Percentiles rank a stretch among this genome's conserved stretches.
phyloP scores from a whole-genome alignment of 2,113 vertebrate species.

The Prolemur simus region DNA sequence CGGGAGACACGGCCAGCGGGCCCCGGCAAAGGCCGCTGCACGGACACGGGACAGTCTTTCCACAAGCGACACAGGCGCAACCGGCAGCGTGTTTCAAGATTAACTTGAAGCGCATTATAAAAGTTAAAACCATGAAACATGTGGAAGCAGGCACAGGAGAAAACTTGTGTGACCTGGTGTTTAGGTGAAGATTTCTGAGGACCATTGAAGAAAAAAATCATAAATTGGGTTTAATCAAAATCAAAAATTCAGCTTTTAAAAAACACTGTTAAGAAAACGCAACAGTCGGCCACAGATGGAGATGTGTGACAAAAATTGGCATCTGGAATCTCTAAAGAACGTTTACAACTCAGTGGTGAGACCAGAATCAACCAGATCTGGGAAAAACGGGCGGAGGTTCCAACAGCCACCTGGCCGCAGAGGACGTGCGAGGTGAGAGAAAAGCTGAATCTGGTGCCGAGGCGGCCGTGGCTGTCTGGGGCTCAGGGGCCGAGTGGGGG shows the following conservation, averaged over 20 bases:
- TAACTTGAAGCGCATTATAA: not conserved
- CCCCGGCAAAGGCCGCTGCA: not conserved
- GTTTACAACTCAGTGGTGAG: not conserved
- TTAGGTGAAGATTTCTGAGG: not conserved
- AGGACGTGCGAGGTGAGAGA: not conserved
- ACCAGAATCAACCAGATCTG: not conserved
- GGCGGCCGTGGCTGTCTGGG: too few species aligned
- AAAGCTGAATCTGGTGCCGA: too few species aligned
- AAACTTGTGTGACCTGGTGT: not conserved
- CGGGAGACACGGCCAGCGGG: accelerated
- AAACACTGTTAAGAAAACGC: not conserved
- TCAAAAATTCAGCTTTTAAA: not conserved
- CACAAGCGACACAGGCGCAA: not conserved
- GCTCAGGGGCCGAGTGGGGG: too few species aligned
- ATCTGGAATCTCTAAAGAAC: not conserved
- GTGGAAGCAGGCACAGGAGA: not conserved
- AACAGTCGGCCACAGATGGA: not conserved
- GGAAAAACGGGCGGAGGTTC: not conserved
- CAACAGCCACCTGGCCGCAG: not conserved
- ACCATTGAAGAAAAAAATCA: not conserved
- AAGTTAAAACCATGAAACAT: not conserved
- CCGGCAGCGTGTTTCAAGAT: not conserved
- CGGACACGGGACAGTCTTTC: not conserved
- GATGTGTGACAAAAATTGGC: too few species aligned
- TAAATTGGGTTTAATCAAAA: not conserved